These are phyloP conservation scores for Epsilonema sp. DNA, from an alignment of 2,888 invertebrate species.

Conservation along the genomic window DNA sequence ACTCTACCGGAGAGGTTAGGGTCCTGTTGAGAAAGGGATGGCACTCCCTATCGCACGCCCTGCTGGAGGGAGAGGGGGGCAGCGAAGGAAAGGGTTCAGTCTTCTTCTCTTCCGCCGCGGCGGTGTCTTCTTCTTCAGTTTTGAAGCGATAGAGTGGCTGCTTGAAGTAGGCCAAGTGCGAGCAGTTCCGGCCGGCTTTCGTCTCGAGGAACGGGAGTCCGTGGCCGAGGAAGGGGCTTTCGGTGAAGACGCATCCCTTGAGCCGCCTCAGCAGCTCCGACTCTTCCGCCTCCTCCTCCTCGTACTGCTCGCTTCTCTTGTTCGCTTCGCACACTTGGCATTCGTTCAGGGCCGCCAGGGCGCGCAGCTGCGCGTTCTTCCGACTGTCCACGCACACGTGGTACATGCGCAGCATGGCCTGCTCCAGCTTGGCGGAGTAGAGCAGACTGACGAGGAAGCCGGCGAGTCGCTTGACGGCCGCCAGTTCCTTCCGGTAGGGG, in stretches of 20 bases:
- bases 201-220: constrained; percentile 70
- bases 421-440: constrained; percentile 79
- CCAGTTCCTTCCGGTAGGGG: constrained; percentile 34
- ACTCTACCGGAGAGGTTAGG: constrained; percentile 34
- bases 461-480: constrained; percentile 53
- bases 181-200: constrained; percentile 53
- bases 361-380: background rate
- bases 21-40: background rate
- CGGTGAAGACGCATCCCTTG: constrained; percentile 39
- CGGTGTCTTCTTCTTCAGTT: background rate
- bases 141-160: constrained; percentile 12
- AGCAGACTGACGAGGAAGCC: constrained; percentile 58
- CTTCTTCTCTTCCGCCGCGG: background rate
- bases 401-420: constrained; percentile 47
- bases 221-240: constrained; percentile 66
- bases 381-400: constrained; percentile 4
- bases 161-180: constrained; percentile 28
- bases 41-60: no score
- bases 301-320: no score
- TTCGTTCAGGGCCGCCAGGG: background rate
- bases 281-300: background rate
- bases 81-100: background rate
- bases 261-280: constrained; percentile 10
- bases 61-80: no score
- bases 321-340: background rate